Evolutionary conservation across 1,140 invertebrate genomes (phyloP).

Genomic region (Limonius californicus): DNA sequence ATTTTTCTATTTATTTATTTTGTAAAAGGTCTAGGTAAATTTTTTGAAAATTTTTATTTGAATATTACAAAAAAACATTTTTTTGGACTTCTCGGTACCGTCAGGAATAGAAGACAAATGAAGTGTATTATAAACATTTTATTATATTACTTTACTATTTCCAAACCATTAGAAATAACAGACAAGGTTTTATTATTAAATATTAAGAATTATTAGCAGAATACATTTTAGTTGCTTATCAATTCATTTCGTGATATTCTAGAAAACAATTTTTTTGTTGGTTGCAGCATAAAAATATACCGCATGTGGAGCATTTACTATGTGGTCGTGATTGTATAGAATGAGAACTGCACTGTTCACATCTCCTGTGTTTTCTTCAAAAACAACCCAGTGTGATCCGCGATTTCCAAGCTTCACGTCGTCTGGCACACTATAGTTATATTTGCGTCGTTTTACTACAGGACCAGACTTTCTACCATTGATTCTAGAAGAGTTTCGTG

Average conservation of each 20-base stretch:
- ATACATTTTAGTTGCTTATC: too few relatives aligned
- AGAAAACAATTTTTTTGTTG: slow-evolving; percentile 45
- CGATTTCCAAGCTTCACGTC: slow-evolving; percentile 42
- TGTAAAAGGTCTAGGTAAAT: too few relatives aligned
- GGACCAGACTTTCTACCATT: slow-evolving; percentile 30
- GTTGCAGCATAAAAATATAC: slow-evolving; percentile 38
- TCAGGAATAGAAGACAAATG: too few relatives aligned
- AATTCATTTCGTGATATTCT: slow-evolving; percentile 19
- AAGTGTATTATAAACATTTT: too few relatives aligned
- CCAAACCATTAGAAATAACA: too few relatives aligned
- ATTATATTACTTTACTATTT: too few relatives aligned
- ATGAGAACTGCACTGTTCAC: slow-evolving; percentile 39
- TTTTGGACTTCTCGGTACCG: too few relatives aligned
- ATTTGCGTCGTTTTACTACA: slow-evolving; percentile 36
- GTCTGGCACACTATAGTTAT: slow-evolving; percentile 40
- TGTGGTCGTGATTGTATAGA: background rate
- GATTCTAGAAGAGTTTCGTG: slow-evolving; percentile 33
- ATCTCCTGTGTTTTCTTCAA: slow-evolving; percentile 39
- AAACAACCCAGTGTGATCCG: slow-evolving; percentile 41
- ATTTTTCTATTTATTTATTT: too few relatives aligned
- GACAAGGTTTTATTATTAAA: too few relatives aligned
- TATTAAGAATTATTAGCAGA: too few relatives aligned
- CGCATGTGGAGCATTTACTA: background rate
- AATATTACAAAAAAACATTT: too few relatives aligned
- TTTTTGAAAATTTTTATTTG: too few relatives aligned